Conservation (phyloP, 2,888 invertebrate species). For the Erebia ligea region DNA sequence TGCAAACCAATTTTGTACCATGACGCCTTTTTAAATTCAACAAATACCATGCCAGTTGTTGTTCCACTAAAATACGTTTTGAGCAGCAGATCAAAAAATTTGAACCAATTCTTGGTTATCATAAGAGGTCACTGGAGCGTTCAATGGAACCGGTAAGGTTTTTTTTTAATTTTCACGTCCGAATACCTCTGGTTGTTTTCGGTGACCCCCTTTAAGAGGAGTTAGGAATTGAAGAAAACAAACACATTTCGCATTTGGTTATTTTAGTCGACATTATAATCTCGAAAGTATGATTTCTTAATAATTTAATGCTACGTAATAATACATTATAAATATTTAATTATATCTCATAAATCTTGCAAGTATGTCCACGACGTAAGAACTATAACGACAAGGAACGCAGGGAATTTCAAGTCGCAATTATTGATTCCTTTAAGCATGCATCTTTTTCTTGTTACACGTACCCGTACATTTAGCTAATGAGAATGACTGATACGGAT, state of each 20-base stretch:
- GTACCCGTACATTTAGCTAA: slow-evolving; percentile 21
- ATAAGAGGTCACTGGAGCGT: slow-evolving; percentile 36
- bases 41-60: slow-evolving; percentile 27
- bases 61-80: slow-evolving; percentile 33
- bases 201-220: background rate
- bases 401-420: background rate
- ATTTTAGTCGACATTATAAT: background rate
- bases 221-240: background rate
- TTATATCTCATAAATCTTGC: background rate
- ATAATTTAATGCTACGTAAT: too few relatives aligned
- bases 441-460: background rate
- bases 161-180: slow-evolving; percentile 25
- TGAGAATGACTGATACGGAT: slow-evolving; percentile 32
- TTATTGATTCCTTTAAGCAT: slow-evolving; percentile 7
- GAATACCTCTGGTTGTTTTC: background rate
- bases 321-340: too few relatives aligned
- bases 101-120: slow-evolving; percentile 29
- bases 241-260: background rate
- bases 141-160: slow-evolving; percentile 31
- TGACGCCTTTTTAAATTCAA: slow-evolving; percentile 10
- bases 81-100: slow-evolving; percentile 40
- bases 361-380: background rate
- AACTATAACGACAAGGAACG: background rate
- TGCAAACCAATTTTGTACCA: background rate
- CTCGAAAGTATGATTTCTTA: background rate